A percentile compares a stretch with the other conserved stretches of the same genome.
Conservation (phyloP, 2,797 vertebrate species). For the Gallirallus australis region DNA sequence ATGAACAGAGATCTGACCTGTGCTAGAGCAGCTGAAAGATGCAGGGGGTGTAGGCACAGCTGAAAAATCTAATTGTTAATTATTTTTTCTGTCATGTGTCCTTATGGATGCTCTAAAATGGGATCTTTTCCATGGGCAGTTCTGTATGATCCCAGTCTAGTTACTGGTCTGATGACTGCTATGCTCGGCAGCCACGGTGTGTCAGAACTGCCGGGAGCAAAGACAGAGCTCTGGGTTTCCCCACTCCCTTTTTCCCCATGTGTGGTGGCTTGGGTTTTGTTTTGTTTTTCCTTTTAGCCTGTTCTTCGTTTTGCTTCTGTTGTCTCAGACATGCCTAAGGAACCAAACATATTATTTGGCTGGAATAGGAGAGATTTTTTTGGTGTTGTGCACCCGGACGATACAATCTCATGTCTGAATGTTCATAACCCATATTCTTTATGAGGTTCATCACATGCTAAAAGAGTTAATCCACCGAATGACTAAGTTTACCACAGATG, state of each 20-base stretch:
- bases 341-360: not conserved
- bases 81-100: not conserved
- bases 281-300: conserved; percentile 45
- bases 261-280: not conserved
- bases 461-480: not conserved
- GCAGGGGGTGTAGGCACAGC: not conserved
- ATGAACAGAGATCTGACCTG: not conserved
- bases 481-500: not conserved
- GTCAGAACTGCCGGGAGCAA: conserved; percentile 26
- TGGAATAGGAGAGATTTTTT: not conserved
- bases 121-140: not conserved
- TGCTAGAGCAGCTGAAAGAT: not conserved
- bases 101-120: not conserved
- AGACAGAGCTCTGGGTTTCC: not conserved
- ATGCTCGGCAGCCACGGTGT: conserved; percentile 16
- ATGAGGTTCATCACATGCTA: not conserved
- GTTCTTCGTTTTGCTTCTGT: conserved; percentile 43
- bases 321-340: conserved; percentile 58
- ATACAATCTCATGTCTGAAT: not conserved
- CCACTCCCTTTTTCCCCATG: not conserved
- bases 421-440: not conserved
- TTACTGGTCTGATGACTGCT: conserved; percentile 61
- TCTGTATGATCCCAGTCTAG: not conserved
- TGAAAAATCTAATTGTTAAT: not conserved
- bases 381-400: not conserved